These are phyloP conservation scores for Protobothrops flavoviridis DNA, from an alignment of 2,113 vertebrate species.

Conservation along the genomic window DNA sequence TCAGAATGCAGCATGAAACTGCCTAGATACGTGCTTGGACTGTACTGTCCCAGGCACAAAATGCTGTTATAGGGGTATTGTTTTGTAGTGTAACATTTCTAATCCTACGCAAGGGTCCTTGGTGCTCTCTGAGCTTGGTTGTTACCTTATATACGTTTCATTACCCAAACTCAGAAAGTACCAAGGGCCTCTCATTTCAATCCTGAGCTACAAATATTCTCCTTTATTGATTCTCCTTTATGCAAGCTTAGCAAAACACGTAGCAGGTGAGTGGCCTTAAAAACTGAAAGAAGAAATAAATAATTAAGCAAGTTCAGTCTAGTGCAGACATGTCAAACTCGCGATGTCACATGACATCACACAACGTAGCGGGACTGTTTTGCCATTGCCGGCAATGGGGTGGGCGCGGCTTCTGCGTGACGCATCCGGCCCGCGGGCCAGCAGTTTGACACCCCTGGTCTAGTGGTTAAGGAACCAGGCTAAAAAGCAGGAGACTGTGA, in stretches of 20 bases:
- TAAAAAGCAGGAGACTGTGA: not conserved
- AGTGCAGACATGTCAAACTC: no score
- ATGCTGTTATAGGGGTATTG: not conserved
- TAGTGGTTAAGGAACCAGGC: not conserved
- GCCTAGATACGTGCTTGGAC: not conserved
- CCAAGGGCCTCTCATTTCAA: not conserved
- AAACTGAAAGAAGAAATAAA: not conserved
- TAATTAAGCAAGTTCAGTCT: not conserved
- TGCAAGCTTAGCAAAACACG: not conserved
- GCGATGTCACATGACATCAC: no score
- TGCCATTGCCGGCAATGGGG: no score
- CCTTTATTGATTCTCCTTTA: not conserved
- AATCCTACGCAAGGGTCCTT: not conserved
- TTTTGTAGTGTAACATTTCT: not conserved
- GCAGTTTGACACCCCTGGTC: not conserved
- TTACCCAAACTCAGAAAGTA: not conserved
- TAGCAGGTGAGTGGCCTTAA: not conserved
- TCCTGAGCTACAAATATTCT: not conserved
- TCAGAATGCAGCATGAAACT: not conserved
- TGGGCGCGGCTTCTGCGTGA: no score
- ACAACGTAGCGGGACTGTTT: no score
- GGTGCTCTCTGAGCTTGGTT: not conserved
- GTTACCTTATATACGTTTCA: not conserved
- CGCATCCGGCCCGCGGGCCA: no score
- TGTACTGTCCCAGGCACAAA: not conserved